Evolutionary conservation across 2,113 vertebrate genomes (phyloP), one percentile per base, ranked within the genome.

Genomic region (Alouatta palliata): DNA sequence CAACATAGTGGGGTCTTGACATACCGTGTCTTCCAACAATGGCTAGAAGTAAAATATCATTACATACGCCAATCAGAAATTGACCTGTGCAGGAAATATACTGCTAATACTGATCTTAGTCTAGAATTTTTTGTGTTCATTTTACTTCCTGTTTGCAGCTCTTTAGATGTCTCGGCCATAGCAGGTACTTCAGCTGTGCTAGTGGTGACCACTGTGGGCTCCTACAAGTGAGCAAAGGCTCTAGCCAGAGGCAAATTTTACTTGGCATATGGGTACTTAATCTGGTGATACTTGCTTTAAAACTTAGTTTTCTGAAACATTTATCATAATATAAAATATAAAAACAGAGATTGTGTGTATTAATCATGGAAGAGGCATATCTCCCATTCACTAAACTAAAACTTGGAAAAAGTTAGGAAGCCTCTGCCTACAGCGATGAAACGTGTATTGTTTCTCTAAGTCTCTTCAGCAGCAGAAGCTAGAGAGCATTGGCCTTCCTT

Each of bases 161-260:
- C 25, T 79, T 68, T 25, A 0, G 32, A 45, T 2, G 9, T 49
- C 25, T 27, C 2, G 47, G 27, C 81, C 37, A 4, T 2, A 6
- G 5, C n/a, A 5, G 35, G 47, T 47, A 3, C 27, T 23, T 6
- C 21, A 20, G 25, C 83, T 23, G 6, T 19, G 35, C 68, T 37
- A 12, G 1, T 8, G 10, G 10, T 13, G 5, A 19, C 40, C 25
- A 0, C 82, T 4, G 0, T n/a, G 3, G 19, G 21, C 83, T 35
- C 1, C 0, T 47, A 30, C 56, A 17, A 1, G 12, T 4, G 10
- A 16, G 14, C 3, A 54, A 73, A 73, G 43, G 43, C 40, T 40
- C 7, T 45, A 56, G 32, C 35, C 23, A 23, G 16, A 23, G 52
- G 3, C n/a, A 25, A 2, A 21, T 35, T 32, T 58, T 7, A 23